Evolutionary conservation across 2,113 vertebrate genomes (phyloP).

Genomic region (Zonotrichia leucophrys): DNA sequence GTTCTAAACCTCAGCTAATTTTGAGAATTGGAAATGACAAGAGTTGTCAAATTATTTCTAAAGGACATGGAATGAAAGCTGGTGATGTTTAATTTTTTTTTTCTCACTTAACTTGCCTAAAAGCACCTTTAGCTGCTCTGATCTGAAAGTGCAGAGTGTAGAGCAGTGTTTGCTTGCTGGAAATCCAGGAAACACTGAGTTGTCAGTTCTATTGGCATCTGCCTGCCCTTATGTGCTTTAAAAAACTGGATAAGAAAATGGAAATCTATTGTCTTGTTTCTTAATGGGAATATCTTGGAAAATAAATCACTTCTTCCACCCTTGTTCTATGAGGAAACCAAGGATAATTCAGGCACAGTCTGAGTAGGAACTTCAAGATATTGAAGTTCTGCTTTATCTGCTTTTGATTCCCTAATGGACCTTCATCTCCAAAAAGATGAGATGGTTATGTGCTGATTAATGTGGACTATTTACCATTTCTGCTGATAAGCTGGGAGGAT

Average conservation of each 20-base stretch:
- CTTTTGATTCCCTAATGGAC: neutral
- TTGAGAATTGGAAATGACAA: neutral
- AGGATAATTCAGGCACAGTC: neutral
- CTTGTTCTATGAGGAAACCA: neutral
- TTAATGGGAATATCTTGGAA: neutral
- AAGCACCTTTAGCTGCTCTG: neutral
- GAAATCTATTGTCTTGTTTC: neutral
- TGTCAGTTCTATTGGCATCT: neutral
- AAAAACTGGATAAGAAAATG: neutral
- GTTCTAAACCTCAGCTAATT: neutral
- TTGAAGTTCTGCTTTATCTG: conserved; percentile 43
- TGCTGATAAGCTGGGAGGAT: conserved; percentile 48
- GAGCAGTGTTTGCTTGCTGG: neutral
- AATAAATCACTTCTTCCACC: neutral
- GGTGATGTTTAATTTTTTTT: neutral
- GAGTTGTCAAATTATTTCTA: neutral
- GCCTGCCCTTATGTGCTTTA: neutral
- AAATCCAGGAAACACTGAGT: neutral
- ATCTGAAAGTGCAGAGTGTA: neutral
- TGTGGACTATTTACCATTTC: conserved; percentile 54
- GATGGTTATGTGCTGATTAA: conserved; percentile 41
- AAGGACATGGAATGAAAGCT: neutral
- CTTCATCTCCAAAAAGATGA: neutral
- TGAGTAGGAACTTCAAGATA: neutral
- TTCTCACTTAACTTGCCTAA: neutral